phyloP scores from a whole-genome alignment of 2,888 invertebrate genomes.

The Kryphioiulus occultus region DNA sequence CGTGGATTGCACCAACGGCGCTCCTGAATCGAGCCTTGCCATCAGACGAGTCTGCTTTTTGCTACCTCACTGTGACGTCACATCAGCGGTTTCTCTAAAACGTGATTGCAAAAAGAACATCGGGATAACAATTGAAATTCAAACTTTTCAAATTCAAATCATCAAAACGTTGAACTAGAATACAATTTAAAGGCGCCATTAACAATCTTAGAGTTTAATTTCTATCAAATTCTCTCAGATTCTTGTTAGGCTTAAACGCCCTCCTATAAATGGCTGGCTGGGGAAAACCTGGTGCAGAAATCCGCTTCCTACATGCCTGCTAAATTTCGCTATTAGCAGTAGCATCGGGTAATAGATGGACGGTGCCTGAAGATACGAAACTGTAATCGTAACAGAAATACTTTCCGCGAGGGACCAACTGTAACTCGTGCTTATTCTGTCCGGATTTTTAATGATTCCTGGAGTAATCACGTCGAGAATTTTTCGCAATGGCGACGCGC shows the following conservation, averaged over 20 bases:
- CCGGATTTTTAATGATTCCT: slow-evolving; percentile 8
- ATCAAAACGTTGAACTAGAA: neutral
- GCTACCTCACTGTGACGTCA: slow-evolving; percentile 4
- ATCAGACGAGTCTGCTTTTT: neutral
- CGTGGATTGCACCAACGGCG: neutral
- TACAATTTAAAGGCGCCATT: neutral
- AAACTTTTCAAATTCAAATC: neutral
- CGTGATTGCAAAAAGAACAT: neutral
- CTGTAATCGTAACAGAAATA: neutral
- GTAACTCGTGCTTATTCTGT: neutral
- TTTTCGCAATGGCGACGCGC: slow-evolving; percentile 1
- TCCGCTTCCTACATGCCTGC: neutral
- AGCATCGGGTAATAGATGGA: neutral
- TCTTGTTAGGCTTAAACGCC: neutral
- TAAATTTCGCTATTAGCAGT: neutral
- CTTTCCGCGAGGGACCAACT: neutral
- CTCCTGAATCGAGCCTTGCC: neutral
- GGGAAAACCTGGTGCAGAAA: neutral
- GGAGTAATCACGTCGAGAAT: neutral
- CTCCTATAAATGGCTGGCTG: neutral
- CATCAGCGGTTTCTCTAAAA: neutral
- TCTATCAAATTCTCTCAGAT: neutral
- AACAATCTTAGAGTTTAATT: neutral
- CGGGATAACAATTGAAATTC: neutral
- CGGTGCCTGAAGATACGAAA: neutral